phyloP scores from a whole-genome alignment of 2,797 vertebrate genomes.

The Parotocinclus haroldoi region DNA sequence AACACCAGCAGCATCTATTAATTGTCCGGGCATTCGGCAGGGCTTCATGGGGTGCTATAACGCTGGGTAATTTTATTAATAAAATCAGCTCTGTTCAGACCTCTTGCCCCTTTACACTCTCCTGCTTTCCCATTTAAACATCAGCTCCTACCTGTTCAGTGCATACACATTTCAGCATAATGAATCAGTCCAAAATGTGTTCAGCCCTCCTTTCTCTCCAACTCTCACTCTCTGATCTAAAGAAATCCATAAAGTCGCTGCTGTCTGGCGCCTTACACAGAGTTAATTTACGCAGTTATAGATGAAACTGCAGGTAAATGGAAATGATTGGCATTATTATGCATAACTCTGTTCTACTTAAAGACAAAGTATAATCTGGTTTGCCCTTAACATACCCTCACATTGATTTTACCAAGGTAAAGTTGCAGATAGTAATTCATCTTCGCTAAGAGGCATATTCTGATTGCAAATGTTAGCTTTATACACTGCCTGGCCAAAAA shows the following conservation, averaged over 20 bases:
- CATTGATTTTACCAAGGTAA: no score
- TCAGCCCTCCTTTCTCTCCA: conserved; percentile 33
- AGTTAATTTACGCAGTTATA: background rate
- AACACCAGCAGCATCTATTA: conserved; percentile 71
- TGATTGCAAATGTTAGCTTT: no score
- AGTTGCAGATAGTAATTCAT: no score
- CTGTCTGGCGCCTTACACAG: background rate
- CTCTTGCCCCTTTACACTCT: conserved; percentile 26
- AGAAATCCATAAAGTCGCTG: background rate
- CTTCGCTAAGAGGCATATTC: no score
- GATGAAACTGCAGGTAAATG: no score
- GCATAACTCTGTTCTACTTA: no score
- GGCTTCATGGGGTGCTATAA: conserved; percentile 61
- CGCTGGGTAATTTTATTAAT: conserved; percentile 69
- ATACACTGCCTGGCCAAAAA: no score
- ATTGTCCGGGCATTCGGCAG: conserved; percentile 69
- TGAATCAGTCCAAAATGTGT: conserved; percentile 57
- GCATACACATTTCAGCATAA: conserved; percentile 50
- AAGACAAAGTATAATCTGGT: no score
- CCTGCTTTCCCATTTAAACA: conserved; percentile 51
- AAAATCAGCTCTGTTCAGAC: conserved; percentile 61
- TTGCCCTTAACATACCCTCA: no score
- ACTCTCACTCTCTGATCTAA: background rate
- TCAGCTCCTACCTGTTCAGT: conserved; percentile 55
- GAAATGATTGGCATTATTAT: no score